These are phyloP conservation scores for Cololabis saira DNA, from an alignment of 2,113 vertebrate species.

Conservation along the genomic window DNA sequence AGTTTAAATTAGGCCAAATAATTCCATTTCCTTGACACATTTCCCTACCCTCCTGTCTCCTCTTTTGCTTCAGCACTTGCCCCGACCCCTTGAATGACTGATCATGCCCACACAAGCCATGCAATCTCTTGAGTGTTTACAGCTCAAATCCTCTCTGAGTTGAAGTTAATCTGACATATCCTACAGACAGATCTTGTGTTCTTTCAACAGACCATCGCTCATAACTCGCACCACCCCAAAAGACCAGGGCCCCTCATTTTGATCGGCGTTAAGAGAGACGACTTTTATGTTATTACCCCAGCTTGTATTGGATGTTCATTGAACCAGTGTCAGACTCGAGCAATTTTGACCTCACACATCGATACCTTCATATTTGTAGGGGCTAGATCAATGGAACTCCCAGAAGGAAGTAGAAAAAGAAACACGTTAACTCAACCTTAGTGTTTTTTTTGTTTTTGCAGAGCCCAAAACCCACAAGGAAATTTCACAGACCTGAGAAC, in stretches of 20 bases:
- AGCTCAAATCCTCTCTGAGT: conserved; percentile 71
- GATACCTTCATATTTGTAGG: conserved; percentile 72
- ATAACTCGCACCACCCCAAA: conserved; percentile 61
- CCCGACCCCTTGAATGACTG: conserved; percentile 67
- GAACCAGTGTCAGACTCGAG: conserved; percentile 49
- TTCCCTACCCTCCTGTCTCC: conserved; percentile 41
- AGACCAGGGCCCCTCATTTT: conserved; percentile 61
- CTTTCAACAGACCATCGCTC: conserved; percentile 74
- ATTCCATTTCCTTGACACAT: conserved; percentile 67
- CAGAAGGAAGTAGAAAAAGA: conserved; percentile 67
- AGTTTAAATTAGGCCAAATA: conserved; percentile 71
- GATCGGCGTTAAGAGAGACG: conserved; percentile 64
- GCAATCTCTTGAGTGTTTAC: conserved; percentile 73
- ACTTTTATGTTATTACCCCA: conserved; percentile 66
- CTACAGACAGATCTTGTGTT: conserved; percentile 69
- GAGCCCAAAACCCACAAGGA: conserved; percentile 64
- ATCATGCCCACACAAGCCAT: conserved; percentile 71
- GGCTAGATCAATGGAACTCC: conserved; percentile 63
- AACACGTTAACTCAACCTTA: conserved; percentile 64
- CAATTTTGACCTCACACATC: conserved; percentile 74
- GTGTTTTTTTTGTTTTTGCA: conserved; percentile 50
- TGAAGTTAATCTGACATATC: conserved; percentile 82
- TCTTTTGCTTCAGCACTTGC: conserved; percentile 16
- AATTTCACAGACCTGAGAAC: conserved; percentile 68
- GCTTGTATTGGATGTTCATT: conserved; percentile 65